phyloP scores from a whole-genome alignment of 2,797 vertebrate species.

The Lepus townsendii region DNA sequence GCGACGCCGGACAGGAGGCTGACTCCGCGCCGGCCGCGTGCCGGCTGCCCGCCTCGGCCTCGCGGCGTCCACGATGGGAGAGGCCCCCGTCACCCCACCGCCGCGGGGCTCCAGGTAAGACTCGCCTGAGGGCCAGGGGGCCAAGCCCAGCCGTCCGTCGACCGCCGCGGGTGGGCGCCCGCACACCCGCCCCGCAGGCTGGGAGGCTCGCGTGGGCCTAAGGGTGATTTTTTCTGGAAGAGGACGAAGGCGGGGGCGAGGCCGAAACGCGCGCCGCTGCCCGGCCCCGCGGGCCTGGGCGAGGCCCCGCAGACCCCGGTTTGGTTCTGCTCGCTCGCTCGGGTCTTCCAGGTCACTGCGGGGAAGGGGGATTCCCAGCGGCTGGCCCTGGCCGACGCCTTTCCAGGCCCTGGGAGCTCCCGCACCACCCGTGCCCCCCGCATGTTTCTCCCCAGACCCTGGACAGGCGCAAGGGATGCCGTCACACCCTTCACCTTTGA shows the following conservation, averaged over 20 bases:
- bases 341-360: too few relatives aligned
- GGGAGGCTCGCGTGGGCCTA: not conserved
- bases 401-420: not conserved
- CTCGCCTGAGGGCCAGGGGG: not conserved
- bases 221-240: not conserved
- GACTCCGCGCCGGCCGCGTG: not conserved
- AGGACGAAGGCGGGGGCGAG: not conserved
- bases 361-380: not conserved
- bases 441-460: not conserved
- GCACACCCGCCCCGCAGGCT: not conserved
- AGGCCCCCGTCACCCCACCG: not conserved
- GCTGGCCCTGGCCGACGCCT: not conserved
- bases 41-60: not conserved
- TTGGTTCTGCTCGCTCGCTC: not conserved
- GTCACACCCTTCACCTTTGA: not conserved
- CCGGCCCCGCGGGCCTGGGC: too few relatives aligned
- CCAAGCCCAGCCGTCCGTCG: not conserved
- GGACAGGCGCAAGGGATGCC: not conserved
- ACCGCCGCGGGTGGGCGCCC: not conserved
- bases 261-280: not conserved
- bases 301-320: not conserved
- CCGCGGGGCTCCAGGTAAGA: too few relatives aligned
- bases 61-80: accelerated
- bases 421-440: not conserved
- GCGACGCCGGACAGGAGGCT: not conserved